A percentile compares a stretch with the other conserved stretches of the same genome.
These are phyloP conservation scores for Epinephelus malabaricus DNA, from an alignment of 2,797 vertebrate genomes.

Conservation along the genomic window DNA sequence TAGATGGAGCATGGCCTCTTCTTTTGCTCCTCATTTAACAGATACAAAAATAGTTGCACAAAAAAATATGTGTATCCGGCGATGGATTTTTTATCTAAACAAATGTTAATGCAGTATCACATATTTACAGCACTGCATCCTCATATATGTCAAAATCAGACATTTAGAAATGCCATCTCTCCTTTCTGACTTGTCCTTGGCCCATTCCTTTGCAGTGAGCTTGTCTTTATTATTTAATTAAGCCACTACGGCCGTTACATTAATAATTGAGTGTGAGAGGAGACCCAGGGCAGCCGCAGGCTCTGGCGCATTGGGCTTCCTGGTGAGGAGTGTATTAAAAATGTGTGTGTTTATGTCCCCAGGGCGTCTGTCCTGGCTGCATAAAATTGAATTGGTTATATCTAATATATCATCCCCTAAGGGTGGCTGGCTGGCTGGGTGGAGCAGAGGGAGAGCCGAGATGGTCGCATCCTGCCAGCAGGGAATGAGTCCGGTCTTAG, in stretches of 20 bases:
- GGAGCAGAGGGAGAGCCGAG: conserved; percentile 62
- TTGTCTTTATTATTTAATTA: conserved; percentile 91
- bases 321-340: conserved; percentile 90
- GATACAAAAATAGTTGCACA: too few relatives aligned
- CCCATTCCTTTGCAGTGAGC: conserved; percentile 85
- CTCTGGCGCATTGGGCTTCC: conserved; percentile 83
- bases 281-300: conserved; percentile 84
- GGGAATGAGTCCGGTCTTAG: conserved; percentile 77
- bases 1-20: conserved; percentile 7
- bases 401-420: conserved; percentile 90
- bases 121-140: conserved; percentile 51
- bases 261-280: conserved; percentile 90
- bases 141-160: conserved; percentile 55
- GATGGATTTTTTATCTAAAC: conserved; percentile 31
- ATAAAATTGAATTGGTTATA: conserved; percentile 91
- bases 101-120: conserved; percentile 50
- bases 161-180: conserved; percentile 65
- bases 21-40: conserved; percentile 15
- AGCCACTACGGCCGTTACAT: conserved; percentile 87
- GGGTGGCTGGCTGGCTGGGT: conserved; percentile 71
- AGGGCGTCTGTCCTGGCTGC: conserved; percentile 88
- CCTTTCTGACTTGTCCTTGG: conserved; percentile 79
- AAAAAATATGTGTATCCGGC: conserved; percentile 25
- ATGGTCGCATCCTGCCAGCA: conserved; percentile 85
- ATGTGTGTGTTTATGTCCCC: conserved; percentile 90